Evolutionary conservation across 2,113 vertebrate species (phyloP).

Genomic region (Pholis gunnellus): DNA sequence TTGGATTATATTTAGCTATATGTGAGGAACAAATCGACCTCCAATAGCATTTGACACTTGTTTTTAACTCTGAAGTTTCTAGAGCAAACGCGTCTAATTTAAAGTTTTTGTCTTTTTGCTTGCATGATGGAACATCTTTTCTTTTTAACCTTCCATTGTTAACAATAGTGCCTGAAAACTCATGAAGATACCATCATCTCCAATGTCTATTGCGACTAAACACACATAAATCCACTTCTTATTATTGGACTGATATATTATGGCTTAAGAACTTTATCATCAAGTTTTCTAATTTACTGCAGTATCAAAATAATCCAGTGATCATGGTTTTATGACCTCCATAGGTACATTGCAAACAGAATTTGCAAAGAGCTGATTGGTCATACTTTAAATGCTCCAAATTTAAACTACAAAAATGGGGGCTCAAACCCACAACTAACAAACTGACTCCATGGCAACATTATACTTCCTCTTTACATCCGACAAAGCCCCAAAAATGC

Average conservation of each 20-base stretch:
- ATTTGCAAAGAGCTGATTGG: no score
- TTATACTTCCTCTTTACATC: background rate
- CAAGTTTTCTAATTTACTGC: background rate
- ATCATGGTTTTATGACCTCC: background rate
- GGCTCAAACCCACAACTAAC: background rate
- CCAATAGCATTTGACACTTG: background rate
- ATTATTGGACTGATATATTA: background rate
- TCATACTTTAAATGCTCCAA: background rate
- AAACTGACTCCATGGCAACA: background rate
- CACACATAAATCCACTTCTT: background rate
- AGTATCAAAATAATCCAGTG: background rate
- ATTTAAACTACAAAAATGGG: background rate
- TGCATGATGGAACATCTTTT: background rate
- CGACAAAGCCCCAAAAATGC: background rate
- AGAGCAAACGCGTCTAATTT: no score
- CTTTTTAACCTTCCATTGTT: background rate
- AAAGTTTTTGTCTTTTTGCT: background rate
- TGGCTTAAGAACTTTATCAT: background rate
- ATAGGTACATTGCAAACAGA: background rate
- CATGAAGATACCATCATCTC: background rate
- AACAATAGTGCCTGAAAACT: background rate
- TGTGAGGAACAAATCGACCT: background rate
- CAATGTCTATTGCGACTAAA: background rate
- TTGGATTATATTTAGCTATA: background rate
- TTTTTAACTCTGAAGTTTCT: background rate